Percentiles rank a stretch among this genome's conserved stretches.
Conservation (phyloP, 2,113 vertebrate genomes). For the Zootoca vivipara region DNA sequence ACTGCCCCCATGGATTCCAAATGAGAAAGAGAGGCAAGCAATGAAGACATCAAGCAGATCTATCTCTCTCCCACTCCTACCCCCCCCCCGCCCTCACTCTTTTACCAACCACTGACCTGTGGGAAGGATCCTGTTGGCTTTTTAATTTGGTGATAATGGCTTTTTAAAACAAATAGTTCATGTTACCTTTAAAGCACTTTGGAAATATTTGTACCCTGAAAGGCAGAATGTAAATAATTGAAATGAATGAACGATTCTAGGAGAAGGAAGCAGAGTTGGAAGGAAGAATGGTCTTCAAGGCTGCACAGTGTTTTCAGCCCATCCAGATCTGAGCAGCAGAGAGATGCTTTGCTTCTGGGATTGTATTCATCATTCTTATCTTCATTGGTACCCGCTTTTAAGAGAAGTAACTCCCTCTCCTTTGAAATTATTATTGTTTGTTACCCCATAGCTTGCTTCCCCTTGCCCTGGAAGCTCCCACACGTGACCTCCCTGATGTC, state of each 20-base stretch:
- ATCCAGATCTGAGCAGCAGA: neutral
- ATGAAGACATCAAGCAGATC: no score
- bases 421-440: neutral
- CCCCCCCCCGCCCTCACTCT: no score
- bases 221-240: neutral
- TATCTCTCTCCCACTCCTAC: no score
- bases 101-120: no score
- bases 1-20: no score
- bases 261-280: neutral
- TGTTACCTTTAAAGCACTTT: no score
- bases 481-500: neutral
- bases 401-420: neutral
- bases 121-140: no score
- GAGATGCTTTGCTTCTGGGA: slow-evolving; percentile 27
- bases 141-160: no score
- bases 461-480: neutral
- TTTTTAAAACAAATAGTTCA: no score
- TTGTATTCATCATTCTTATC: slow-evolving; percentile 25
- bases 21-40: no score
- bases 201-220: neutral
- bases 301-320: neutral
- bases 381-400: neutral
- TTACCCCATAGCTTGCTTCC: neutral
- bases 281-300: neutral
- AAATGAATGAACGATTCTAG: neutral